Conservation (phyloP, 2,113 vertebrate species). For the Chitala chitala region DNA sequence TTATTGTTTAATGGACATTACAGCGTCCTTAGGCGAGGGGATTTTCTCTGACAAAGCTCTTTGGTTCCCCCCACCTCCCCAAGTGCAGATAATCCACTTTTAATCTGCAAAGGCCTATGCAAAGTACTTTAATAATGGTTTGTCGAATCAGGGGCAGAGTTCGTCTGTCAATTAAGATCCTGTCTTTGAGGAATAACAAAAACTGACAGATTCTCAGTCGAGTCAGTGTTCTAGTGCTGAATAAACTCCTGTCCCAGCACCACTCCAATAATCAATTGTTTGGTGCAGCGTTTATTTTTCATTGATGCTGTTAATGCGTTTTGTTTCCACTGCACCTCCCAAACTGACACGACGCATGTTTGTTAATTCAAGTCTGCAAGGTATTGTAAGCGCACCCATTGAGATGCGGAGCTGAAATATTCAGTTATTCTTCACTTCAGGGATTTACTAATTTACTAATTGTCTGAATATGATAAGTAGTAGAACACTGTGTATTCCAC, state of each 20-base stretch:
- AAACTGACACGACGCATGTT: background rate
- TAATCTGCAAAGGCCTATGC: conserved; percentile 13
- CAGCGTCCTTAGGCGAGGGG: background rate
- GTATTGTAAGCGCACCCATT: background rate
- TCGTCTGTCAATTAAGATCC: conserved; percentile 14
- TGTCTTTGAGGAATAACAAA: background rate
- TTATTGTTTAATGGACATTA: conserved; percentile 29
- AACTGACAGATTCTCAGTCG: background rate
- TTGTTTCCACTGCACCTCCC: background rate
- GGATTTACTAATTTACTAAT: background rate
- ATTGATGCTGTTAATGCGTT: background rate
- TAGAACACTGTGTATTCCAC: too few relatives aligned
- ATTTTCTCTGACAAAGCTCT: background rate
- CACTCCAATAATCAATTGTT: background rate
- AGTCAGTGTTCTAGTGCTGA: background rate
- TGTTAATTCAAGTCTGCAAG: background rate
- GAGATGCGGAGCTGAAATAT: background rate
- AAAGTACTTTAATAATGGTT: background rate
- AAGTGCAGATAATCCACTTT: conserved; percentile 14
- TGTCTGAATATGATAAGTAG: too few relatives aligned
- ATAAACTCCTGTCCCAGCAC: conserved; percentile 5
- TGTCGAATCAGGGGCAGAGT: background rate
- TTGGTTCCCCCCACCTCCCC: background rate
- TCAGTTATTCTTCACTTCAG: background rate
- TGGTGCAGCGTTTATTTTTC: background rate